These are phyloP conservation scores for Holothuria glaberrima DNA, from an alignment of 35 echinoderm and acorn worm genomes.

Conservation along the genomic window DNA sequence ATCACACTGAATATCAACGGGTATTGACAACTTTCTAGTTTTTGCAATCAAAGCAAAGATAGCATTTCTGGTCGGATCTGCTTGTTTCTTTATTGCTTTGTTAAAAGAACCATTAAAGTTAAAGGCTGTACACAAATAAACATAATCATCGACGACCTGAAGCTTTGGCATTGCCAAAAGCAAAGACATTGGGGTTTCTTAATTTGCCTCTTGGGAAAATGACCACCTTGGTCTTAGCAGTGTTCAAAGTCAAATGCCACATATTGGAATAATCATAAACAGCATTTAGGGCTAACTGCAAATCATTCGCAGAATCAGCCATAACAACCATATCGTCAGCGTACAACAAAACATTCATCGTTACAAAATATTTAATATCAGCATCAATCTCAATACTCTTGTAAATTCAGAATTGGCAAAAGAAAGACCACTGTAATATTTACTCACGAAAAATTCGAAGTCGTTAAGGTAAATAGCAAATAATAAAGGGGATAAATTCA, in stretches of 20 bases:
- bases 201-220: constrained; percentile 2
- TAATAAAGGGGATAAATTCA: background rate
- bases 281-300: background rate
- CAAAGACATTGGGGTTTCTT: no score
- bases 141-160: no score
- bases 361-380: constrained; percentile 22
- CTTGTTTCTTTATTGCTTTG: background rate
- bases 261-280: background rate
- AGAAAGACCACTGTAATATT: no score
- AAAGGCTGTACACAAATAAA: background rate
- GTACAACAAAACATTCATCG: background rate
- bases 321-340: background rate
- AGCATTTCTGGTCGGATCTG: background rate
- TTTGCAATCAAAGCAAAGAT: background rate
- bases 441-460: background rate
- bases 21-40: background rate
- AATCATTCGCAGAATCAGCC: background rate
- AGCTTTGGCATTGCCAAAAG: no score
- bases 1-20: background rate
- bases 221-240: background rate
- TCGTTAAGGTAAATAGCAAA: constrained; percentile 11
- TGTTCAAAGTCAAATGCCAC: background rate
- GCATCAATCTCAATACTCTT: background rate
- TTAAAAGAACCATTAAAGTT: background rate
- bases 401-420: no score